Evolutionary conservation across 53 echinoderm and acorn worm genomes (phyloP).

Genomic region (Hippasteria phrygiana): DNA sequence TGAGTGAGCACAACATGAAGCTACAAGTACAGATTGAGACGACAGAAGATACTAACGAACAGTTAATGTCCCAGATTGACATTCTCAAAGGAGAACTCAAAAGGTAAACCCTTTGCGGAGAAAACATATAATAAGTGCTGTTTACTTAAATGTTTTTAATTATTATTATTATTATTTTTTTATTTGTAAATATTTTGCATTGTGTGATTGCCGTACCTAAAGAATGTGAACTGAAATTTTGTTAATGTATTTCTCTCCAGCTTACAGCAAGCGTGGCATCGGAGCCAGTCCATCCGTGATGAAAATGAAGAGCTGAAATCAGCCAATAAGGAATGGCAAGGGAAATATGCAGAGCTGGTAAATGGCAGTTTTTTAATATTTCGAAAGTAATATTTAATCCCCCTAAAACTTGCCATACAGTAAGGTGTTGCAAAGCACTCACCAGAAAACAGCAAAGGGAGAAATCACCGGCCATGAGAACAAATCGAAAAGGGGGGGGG

Average conservation of each 20-base stretch:
- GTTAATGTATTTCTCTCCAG: conserved; percentile 33
- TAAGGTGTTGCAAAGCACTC: no score
- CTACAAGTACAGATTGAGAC: conserved; percentile 78
- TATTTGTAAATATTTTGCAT: no score
- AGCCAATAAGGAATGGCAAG: conserved; percentile 64
- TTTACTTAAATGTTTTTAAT: no score
- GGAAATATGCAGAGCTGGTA: conserved; percentile 66
- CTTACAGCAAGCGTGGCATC: conserved; percentile 65
- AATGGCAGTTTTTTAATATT: background rate
- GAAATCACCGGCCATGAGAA: no score
- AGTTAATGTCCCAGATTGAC: conserved; percentile 72
- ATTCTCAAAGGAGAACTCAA: conserved; percentile 72
- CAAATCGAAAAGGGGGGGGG: no score
- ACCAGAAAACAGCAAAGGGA: no score
- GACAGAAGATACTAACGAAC: conserved; percentile 80
- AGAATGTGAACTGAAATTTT: background rate
- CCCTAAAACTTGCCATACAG: no score
- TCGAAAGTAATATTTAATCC: no score
- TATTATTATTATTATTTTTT: no score
- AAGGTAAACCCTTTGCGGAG: no score
- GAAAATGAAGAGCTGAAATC: conserved; percentile 81
- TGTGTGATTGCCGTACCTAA: no score
- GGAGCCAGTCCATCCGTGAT: conserved; percentile 74
- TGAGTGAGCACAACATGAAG: conserved; percentile 80
- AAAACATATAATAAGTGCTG: no score